Conservation (phyloP, 2,888 invertebrate genomes). For the Mellilla xanthometata region DNA sequence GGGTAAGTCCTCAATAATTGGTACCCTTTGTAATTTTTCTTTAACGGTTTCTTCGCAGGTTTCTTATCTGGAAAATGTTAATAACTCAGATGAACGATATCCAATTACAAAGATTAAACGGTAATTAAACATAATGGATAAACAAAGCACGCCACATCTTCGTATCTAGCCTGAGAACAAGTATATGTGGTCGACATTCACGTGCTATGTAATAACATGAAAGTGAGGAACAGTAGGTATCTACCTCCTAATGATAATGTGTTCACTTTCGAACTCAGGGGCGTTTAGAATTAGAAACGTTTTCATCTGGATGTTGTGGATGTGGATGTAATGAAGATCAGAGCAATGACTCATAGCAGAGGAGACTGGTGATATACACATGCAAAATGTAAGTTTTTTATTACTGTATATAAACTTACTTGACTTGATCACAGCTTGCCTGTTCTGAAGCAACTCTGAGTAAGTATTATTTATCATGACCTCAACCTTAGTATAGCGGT, state of each 20-base stretch:
- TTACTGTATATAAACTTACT: too few species aligned
- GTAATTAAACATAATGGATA: conserved; percentile 25
- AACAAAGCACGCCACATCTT: conserved; percentile 16
- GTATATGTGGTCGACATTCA: conserved; percentile 10
- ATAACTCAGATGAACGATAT: too few species aligned
- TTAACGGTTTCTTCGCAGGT: conserved; percentile 60
- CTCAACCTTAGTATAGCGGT: too few species aligned
- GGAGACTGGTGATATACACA: background rate
- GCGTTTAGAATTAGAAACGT: conserved; percentile 26
- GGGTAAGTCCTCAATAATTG: conserved; percentile 75
- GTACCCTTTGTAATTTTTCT: conserved; percentile 80
- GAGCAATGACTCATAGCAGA: conserved; percentile 16
- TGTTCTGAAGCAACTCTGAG: too few species aligned
- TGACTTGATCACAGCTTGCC: too few species aligned
- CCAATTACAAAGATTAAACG: conserved; percentile 10
- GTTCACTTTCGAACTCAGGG: conserved; percentile 32
- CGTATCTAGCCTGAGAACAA: conserved; percentile 7
- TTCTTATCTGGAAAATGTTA: conserved; percentile 48
- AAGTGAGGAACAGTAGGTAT: conserved; percentile 36
- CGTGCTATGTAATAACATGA: conserved; percentile 34
- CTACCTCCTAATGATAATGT: conserved; percentile 30
- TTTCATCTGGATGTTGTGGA: conserved; percentile 21
- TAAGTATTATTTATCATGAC: too few species aligned
- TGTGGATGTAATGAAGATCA: conserved; percentile 22
- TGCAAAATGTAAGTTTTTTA: background rate